phyloP scores from a whole-genome alignment of 2,113 vertebrate genomes.

The Rhynchopsitta pachyrhyncha region DNA sequence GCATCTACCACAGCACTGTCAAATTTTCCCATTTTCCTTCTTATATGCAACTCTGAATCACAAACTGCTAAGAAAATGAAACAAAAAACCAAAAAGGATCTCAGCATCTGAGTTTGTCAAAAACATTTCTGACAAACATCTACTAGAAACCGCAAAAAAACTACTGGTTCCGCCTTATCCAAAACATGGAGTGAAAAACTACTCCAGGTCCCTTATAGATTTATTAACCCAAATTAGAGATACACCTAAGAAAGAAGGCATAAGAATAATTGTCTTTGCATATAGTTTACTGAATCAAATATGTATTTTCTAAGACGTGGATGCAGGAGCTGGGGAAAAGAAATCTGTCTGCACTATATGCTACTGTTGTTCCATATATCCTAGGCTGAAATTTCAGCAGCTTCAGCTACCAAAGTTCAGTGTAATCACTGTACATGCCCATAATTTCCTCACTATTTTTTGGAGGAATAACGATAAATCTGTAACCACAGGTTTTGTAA shows the following conservation, averaged over 20 bases:
- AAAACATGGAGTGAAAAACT: background rate
- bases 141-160: background rate
- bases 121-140: background rate
- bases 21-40: background rate
- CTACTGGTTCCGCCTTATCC: background rate
- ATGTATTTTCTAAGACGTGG: background rate
- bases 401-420: background rate
- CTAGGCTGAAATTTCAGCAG: background rate
- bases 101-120: background rate
- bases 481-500: background rate
- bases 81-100: background rate
- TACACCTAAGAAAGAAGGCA: background rate
- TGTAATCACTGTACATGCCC: accelerated
- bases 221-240: background rate
- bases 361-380: background rate
- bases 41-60: background rate
- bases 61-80: background rate
- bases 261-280: background rate
- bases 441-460: background rate
- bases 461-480: background rate
- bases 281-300: background rate
- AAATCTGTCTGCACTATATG: background rate
- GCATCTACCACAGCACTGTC: background rate
- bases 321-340: background rate
- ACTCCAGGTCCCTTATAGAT: background rate